Conservation (phyloP, 2,113 vertebrate species). For the Laterallus jamaicensis region DNA sequence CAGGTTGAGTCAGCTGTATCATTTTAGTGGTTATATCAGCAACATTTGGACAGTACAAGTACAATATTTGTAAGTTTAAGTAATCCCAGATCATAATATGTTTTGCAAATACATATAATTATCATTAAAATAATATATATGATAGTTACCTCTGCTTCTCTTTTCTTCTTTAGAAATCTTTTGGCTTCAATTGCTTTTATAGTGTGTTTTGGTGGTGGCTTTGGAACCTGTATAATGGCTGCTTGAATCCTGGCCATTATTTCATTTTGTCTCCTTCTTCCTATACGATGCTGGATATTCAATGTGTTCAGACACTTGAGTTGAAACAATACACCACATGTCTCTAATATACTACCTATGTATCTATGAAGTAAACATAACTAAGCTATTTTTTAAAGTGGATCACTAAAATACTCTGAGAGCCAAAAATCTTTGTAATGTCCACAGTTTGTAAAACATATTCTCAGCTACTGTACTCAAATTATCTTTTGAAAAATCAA, state of each 20-base stretch:
- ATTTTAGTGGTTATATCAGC: neutral
- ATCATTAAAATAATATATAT: neutral
- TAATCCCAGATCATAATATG: neutral
- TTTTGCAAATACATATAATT: neutral
- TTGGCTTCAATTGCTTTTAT: conserved; percentile 73
- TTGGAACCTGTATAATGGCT: conserved; percentile 78
- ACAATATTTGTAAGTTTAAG: neutral
- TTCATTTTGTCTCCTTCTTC: conserved; percentile 76
- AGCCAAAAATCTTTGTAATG: neutral
- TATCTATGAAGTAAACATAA: neutral
- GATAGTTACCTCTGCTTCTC: conserved; percentile 81
- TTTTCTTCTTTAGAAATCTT: conserved; percentile 75
- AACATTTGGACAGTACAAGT: neutral
- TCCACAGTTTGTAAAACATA: neutral
- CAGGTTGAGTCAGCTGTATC: neutral
- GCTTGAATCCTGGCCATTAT: conserved; percentile 79
- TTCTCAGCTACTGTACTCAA: neutral
- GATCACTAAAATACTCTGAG: neutral
- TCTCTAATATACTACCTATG: neutral
- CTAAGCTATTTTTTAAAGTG: neutral
- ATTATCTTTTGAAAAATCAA: neutral
- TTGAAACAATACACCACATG: neutral
- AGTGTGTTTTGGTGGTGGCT: conserved; percentile 68
- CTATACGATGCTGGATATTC: conserved; percentile 69
- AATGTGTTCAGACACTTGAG: conserved; percentile 13